Percentiles rank a stretch among this genome's conserved stretches.
Conservation (phyloP, 2,113 vertebrate species). For the Callipepla squamata region DNA sequence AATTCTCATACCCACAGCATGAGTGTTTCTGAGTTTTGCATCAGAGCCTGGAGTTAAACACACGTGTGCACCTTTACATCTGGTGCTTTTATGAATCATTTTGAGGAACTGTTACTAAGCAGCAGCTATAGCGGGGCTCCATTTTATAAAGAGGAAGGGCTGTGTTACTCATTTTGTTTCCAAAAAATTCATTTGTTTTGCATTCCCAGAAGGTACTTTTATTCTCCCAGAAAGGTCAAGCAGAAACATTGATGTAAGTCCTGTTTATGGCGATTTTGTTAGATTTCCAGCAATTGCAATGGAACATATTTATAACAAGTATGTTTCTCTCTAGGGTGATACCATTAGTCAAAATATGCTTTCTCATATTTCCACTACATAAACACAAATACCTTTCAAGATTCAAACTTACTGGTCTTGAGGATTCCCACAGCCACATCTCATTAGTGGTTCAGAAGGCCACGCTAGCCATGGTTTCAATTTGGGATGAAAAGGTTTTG, state of each 20-base stretch:
- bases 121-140: constrained; percentile 47
- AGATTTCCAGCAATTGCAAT: constrained; percentile 73
- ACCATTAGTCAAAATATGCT: constrained; percentile 76
- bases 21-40: constrained; percentile 48
- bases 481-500: constrained; percentile 39
- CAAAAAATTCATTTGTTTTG: constrained; percentile 69
- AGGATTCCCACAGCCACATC: constrained; percentile 68
- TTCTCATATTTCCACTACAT: constrained; percentile 75
- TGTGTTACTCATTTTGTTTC: constrained; percentile 63
- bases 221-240: constrained; percentile 70
- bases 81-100: constrained; percentile 58
- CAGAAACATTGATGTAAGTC: constrained; percentile 76
- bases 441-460: constrained; percentile 47
- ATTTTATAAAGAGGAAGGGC: constrained; percentile 61
- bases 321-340: constrained; percentile 69
- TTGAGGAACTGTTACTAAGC: constrained; percentile 50
- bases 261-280: constrained; percentile 69
- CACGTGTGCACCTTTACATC: constrained; percentile 47
- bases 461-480: constrained; percentile 21
- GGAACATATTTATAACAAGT: constrained; percentile 76
- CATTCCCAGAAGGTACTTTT: constrained; percentile 72
- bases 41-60: constrained; percentile 18
- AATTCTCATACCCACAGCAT: not conserved
- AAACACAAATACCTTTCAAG: constrained; percentile 71
- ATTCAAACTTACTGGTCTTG: constrained; percentile 56